Evolutionary conservation across 1,140 invertebrate genomes (phyloP), one percentile per base, ranked within the genome.

Genomic region (Lepidotrigona ventralis): DNA sequence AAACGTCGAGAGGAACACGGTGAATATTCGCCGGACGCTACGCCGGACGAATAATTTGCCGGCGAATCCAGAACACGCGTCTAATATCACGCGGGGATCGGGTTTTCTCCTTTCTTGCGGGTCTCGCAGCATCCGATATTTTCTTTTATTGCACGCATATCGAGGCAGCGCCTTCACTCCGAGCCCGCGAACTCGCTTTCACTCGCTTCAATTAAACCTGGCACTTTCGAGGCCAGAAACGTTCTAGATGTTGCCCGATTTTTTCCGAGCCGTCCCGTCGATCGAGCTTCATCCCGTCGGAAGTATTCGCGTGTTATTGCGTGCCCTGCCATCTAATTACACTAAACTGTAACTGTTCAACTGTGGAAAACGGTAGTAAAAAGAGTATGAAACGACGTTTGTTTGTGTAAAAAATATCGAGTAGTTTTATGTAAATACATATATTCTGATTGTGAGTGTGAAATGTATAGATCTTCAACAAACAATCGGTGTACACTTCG

Each of bases 101-200:
- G 68, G 58, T 83, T 86, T 89, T 84, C 86, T 58, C 75, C 78
- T 70, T 12, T 33, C n/a, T n/a, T n/a, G n/a, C n/a, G n/a, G 71
- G 56, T 39, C 54, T 56, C 70, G 64, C 70, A 71, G 53, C 82
- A 76, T 78, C 83, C 69, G 64, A 85, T 87, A 87, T 85, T 87
- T 88, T 81, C 75, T 88, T 88, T 88, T 85, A 85, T 87, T 85
- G 69, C 64, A 81, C 81, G 79, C 86, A 79, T 86, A 87, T 86
- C 82, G 85, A 68, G 79, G n/a, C 79, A 82, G 86, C 86, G 83
- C 87, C 79, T 88, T 87, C 87, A 87, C 87, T 87, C 79, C 15
- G 75, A 54, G 86, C 66, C 87, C 76, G 70, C 71, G 71, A 75
- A 88, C 79, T 82, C 79, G 87, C 87, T 88, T 88, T 88, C 86